Percentiles rank a stretch among this genome's conserved stretches.
Evolutionary conservation across 1,140 invertebrate genomes (phyloP).

Genomic region (Aricia agestis): DNA sequence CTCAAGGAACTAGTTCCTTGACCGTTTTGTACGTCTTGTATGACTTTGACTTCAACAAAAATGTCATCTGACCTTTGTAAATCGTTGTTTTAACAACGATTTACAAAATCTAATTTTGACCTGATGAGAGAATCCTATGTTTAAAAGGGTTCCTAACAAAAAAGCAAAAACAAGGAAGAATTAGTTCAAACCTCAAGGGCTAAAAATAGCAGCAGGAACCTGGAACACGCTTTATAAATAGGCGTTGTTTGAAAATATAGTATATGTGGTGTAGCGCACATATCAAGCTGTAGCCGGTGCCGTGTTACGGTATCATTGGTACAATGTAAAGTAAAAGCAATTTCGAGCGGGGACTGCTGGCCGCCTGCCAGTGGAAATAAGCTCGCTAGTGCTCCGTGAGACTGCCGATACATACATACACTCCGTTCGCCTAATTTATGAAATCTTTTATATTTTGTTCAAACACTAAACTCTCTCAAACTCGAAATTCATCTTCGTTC

Average conservation of each 20-base stretch:
- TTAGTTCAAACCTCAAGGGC: too few species aligned
- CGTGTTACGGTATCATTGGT: constrained; percentile 61
- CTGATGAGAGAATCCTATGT: too few species aligned
- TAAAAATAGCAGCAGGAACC: neutral
- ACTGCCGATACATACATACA: constrained; percentile 54
- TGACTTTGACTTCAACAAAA: too few species aligned
- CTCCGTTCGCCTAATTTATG: constrained; percentile 51
- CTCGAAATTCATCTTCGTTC: constrained; percentile 16
- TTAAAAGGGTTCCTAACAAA: too few species aligned
- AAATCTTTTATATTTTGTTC: constrained; percentile 37
- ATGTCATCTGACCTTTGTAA: too few species aligned
- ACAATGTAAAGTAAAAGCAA: constrained; percentile 65
- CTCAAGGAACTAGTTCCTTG: too few species aligned
- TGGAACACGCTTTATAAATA: neutral
- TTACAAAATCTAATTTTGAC: too few species aligned
- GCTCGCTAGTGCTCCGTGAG: constrained; percentile 56
- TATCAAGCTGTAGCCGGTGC: constrained; percentile 38
- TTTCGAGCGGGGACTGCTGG: constrained; percentile 62
- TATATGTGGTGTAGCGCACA: constrained; percentile 28
- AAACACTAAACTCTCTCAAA: constrained; percentile 24
- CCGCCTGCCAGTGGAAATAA: constrained; percentile 66
- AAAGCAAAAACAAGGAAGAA: too few species aligned
- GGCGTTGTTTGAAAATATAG: constrained; percentile 23
- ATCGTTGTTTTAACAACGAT: too few species aligned
- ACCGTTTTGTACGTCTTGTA: too few species aligned